Base-by-base conservation (phyloP, 2,888 invertebrate genomes). In the Mythimna lalbum region DNA sequence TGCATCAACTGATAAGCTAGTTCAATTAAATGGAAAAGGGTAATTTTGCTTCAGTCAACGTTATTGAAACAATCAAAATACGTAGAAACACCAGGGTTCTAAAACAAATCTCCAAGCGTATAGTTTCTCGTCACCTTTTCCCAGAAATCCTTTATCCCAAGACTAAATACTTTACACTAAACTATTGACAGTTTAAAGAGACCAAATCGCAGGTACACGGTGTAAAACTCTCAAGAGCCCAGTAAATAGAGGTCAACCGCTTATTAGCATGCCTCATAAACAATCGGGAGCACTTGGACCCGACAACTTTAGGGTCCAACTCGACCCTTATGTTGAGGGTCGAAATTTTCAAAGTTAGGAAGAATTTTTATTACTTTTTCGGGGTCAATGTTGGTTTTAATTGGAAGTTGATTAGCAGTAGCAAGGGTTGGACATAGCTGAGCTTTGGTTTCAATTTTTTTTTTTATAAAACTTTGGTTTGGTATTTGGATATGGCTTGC, bases 231-330 rank as follows among this genome's bases (percentile, higher is more conserved):
- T 43, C 72, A 43, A 72, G 72, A 72, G 78, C 62, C 67, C 56
- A 52, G 72, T 53, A 80, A 80, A 78, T 64, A 77, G 72, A 75
- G 83, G 80, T 78, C 80, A 84, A 84, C 84, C 83, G 63, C 83
- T 84, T 82, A 84, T 84, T 84, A 84, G 76, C 78, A 80, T 73
- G 52, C 73, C 65, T 68, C 73, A 74, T 74, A 78, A 84, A 84
- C 80, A 81, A 73, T 77, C 67, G 81, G 73, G 67, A 50, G 31
- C 80, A 70, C 81, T 80, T 73, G 69, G 69, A 63, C 31, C 73
- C 80, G 12, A 60, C 67, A 84, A 84, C 60, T 84, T 84, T 84
- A 63, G 76, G 84, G 82, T 73, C 47, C 55, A 69, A 52, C 59
- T 76, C 50, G 31, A 71, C 76, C 67, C 67, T 55, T 52, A 61